phyloP scores from a whole-genome alignment of 2,797 vertebrate species.

The Allobates femoralis region DNA sequence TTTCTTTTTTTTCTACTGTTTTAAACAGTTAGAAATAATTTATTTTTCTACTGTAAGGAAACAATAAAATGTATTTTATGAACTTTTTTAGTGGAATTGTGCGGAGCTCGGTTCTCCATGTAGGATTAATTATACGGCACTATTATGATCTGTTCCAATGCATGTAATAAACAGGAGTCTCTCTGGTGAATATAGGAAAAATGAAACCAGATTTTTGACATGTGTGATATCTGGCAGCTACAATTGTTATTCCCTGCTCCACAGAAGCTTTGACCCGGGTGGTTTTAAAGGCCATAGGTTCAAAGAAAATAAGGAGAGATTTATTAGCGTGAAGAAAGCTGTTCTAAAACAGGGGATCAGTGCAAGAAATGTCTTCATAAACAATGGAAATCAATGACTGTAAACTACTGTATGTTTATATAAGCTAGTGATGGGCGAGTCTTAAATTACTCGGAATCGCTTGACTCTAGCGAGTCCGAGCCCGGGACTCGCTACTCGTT shows the following conservation, averaged over 20 bases:
- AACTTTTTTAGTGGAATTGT: slow-evolving; percentile 66
- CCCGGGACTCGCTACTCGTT: no score
- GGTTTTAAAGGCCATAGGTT: fast-evolving
- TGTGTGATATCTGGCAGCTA: neutral
- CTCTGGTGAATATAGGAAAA: slow-evolving; percentile 31
- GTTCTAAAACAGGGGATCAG: slow-evolving; percentile 8
- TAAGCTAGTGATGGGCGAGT: no score
- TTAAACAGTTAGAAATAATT: neutral
- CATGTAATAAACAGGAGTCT: neutral
- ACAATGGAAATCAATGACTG: neutral
- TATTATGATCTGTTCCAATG: slow-evolving; percentile 40
- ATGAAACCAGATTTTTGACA: fast-evolving
- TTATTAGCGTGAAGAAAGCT: slow-evolving; percentile 35
- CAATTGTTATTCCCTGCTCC: fast-evolving
- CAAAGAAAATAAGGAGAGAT: slow-evolving; percentile 39
- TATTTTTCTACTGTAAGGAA: neutral
- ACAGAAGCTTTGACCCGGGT: neutral
- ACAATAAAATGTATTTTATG: slow-evolving; percentile 58
- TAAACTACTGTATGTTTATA: neutral
- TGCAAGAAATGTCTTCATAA: neutral
- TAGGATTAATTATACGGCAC: slow-evolving; percentile 64
- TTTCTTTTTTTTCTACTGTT: neutral
- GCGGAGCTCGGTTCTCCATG: slow-evolving; percentile 59
- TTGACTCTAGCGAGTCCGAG: no score
- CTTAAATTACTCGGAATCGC: no score